Conservation (phyloP, 64 coral and sea anemone genomes). For the Pocillopora verrucosa region DNA sequence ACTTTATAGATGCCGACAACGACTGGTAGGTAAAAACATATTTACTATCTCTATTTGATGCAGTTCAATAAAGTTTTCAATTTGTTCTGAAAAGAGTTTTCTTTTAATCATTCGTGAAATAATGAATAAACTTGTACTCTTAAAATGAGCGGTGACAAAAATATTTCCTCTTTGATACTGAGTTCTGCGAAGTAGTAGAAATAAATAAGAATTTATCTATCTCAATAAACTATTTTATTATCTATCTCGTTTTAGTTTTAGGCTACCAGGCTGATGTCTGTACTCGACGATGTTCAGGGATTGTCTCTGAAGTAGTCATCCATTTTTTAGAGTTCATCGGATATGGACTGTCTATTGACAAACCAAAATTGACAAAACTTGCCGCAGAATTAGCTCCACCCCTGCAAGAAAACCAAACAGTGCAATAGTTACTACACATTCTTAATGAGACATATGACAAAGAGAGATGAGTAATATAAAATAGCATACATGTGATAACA, state of each 20-base stretch:
- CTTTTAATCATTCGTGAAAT: neutral
- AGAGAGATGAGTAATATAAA: too few relatives aligned
- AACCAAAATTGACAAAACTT: slow-evolving; percentile 91
- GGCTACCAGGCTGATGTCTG: slow-evolving; percentile 37
- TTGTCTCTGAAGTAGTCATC: slow-evolving; percentile 29
- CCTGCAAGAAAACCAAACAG: slow-evolving; percentile 32
- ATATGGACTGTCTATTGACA: slow-evolving; percentile 86
- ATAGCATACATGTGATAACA: too few relatives aligned
- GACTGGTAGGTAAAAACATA: too few relatives aligned
- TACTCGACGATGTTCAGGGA: slow-evolving; percentile 21
- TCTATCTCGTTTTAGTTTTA: neutral
- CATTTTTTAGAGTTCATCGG: slow-evolving; percentile 39
- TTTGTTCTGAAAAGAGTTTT: neutral
- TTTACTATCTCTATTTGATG: too few relatives aligned
- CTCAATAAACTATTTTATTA: neutral
- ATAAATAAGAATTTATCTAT: slow-evolving; percentile 11
- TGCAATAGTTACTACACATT: neutral
- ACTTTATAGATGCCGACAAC: too few relatives aligned
- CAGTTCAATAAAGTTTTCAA: neutral
- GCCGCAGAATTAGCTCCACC: slow-evolving; percentile 78
- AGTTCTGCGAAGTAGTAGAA: neutral
- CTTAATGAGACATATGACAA: neutral
- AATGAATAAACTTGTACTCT: neutral
- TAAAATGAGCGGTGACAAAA: slow-evolving; percentile 16
- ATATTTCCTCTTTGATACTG: slow-evolving; percentile 9